Base-by-base conservation (phyloP, 2,797 vertebrate species). In the Acridotheres tristis region DNA sequence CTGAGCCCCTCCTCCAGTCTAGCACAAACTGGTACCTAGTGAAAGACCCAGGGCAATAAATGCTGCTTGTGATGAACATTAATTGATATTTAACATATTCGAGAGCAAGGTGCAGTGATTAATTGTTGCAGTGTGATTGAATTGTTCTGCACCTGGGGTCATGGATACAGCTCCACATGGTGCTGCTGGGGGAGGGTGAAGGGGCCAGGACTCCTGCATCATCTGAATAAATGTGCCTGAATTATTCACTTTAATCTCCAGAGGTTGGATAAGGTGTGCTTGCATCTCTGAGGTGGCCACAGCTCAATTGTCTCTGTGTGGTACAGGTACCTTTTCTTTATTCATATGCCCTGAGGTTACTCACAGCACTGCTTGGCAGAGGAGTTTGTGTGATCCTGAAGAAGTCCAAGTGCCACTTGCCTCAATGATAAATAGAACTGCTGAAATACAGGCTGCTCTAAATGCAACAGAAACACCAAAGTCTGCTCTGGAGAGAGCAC, bases 201-300 rank as follows among this genome's bases (percentile, higher is more conserved):
- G 79, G 78, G 47, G 43, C 61, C 61, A 67, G 61, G 59, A 8
- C 65, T 93, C 25, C 65, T 62, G 65, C 72, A 40, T 34, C 38
- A 34, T 51, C 58, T 75, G 14, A 40, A 58, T 50, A 54, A 74
- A 23, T 16, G 10, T 77, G 73, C 30, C 65, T 80, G 69, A 94
- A 88, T 85, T 77, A 91, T 65, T 92, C 74, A 77, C 61, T 66
- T 85, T 61, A 63, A 58, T 91, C 58, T 91, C 79, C 76, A 68
- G 80, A 72, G 87, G 10, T 3, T 79, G 74, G 55, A 5, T 72
- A 36, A 73, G 43, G 68, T 0, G 1, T 53, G 45, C 48, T 42
- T 1, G 2, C 26, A n/a, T 36, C 57, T 77, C 5, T 67, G 85
- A 63, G 63, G 61, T n/a, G 38, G 58, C n/a, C 63, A 69, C 19